Evolutionary conservation across 2,113 vertebrate species (phyloP).

Genomic region (Brachirus orientalis): DNA sequence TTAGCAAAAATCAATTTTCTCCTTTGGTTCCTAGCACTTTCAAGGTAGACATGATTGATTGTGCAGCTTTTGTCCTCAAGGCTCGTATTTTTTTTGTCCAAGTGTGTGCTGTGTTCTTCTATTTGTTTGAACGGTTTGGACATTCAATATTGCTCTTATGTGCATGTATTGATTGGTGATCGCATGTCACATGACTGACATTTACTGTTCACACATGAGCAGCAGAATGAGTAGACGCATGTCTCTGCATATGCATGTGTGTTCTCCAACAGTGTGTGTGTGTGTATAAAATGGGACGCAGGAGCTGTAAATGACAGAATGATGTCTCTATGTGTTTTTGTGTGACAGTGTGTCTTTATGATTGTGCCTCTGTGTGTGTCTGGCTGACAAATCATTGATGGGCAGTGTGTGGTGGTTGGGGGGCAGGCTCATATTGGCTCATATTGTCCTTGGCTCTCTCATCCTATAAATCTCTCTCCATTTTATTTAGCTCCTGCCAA

Average conservation of each 20-base stretch:
- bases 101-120: constrained; percentile 7
- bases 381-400: constrained; percentile 60
- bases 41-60: constrained; percentile 42
- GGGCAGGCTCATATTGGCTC: constrained; percentile 6
- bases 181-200: neutral
- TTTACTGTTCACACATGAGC: neutral
- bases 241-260: neutral
- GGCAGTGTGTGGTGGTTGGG: constrained; percentile 23
- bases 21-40: constrained; percentile 35
- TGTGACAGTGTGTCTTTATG: constrained; percentile 11
- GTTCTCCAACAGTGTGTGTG: too few relatives aligned
- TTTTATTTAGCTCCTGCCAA: constrained; percentile 77
- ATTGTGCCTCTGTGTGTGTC: constrained; percentile 7
- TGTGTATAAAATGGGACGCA: constrained; percentile 16
- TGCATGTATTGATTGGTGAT: neutral
- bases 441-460: constrained; percentile 50
- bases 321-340: neutral
- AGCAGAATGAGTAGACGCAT: neutral
- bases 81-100: constrained; percentile 10
- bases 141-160: neutral
- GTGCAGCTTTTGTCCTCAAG: constrained; percentile 35
- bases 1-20: constrained; percentile 65
- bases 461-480: constrained; percentile 64
- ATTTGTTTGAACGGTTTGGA: constrained; percentile 1
- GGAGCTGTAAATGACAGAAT: constrained; percentile 5